phyloP scores from a whole-genome alignment of 2,113 vertebrate species.

The Petrocephalus microphthalmus region DNA sequence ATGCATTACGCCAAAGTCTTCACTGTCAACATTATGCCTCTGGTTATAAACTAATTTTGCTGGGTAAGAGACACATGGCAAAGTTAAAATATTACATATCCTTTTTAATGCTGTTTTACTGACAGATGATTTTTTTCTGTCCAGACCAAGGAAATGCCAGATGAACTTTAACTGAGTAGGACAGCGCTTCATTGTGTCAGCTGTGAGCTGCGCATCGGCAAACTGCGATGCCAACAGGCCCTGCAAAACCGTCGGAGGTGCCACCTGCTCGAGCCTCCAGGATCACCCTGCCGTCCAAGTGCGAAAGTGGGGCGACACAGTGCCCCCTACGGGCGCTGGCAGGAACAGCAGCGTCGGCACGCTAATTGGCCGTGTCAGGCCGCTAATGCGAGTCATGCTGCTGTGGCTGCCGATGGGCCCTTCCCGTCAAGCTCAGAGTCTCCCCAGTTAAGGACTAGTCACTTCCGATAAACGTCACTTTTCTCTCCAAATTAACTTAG shows the following conservation, averaged over 20 bases:
- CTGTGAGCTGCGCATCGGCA: background rate
- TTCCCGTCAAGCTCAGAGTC: background rate
- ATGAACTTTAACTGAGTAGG: background rate
- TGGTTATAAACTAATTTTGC: too few relatives aligned
- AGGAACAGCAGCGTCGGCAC: background rate
- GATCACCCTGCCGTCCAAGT: background rate
- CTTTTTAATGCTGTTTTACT: background rate
- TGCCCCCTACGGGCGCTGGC: background rate
- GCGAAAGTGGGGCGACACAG: background rate
- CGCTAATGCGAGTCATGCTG: background rate
- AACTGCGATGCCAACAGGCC: background rate
- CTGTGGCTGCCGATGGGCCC: background rate
- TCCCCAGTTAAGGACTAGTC: background rate
- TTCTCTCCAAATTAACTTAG: constrained; percentile 9
- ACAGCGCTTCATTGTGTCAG: background rate
- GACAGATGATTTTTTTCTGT: background rate
- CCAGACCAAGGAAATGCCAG: background rate
- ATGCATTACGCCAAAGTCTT: too few relatives aligned
- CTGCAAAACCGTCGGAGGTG: background rate
- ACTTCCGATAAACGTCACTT: background rate
- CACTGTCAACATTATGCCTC: too few relatives aligned
- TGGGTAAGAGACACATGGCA: too few relatives aligned
- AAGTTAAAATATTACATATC: background rate
- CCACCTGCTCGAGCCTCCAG: background rate
- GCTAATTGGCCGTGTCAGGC: background rate